Evolutionary conservation across 2,888 invertebrate species (phyloP).

Genomic region (Ormia ochracea): DNA sequence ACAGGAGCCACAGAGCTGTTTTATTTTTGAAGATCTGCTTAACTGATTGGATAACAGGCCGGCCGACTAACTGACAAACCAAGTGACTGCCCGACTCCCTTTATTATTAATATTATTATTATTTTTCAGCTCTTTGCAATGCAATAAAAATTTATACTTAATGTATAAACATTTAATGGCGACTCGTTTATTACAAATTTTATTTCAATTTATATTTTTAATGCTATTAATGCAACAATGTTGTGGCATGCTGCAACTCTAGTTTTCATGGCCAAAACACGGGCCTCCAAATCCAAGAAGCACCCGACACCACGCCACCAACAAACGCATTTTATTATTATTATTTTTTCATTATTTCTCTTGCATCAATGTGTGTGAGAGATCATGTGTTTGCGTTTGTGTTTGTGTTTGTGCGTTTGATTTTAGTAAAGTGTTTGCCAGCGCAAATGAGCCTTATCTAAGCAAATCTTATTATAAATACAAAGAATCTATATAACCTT

Average conservation of each 20-base stretch:
- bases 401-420: neutral
- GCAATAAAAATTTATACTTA: constrained; percentile 72
- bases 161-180: constrained; percentile 77
- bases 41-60: neutral
- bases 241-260: constrained; percentile 46
- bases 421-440: neutral
- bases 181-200: constrained; percentile 77
- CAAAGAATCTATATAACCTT: constrained; percentile 1
- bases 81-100: constrained; percentile 16
- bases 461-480: constrained; percentile 12
- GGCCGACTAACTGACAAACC: no score
- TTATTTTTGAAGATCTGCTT: neutral
- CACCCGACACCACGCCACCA: constrained; percentile 14
- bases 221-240: constrained; percentile 62
- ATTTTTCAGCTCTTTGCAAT: constrained; percentile 29
- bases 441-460: constrained; percentile 19
- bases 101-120: neutral
- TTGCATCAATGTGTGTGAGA: neutral
- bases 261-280: constrained; percentile 48
- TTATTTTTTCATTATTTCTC: constrained; percentile 15
- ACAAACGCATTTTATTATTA: constrained; percentile 44
- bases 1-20: neutral
- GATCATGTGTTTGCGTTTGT: neutral
- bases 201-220: constrained; percentile 71
- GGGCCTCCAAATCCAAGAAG: constrained; percentile 25